phyloP scores from a whole-genome alignment of 2,888 invertebrate genomes.

The Leistus spinibarbis region DNA sequence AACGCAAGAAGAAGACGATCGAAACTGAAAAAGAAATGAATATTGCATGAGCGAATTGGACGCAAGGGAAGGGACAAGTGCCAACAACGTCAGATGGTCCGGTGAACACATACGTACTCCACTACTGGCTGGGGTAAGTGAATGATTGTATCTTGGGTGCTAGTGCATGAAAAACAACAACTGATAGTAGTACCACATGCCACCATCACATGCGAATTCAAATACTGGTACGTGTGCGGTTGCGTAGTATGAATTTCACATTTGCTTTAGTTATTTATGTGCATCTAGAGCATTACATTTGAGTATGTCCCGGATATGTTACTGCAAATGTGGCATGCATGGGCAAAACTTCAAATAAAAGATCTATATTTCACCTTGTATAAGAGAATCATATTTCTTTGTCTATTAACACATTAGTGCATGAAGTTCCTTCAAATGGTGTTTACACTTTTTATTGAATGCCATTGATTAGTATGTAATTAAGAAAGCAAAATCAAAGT shows the following conservation, averaged over 20 bases:
- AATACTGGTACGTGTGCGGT: background rate
- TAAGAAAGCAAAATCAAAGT: too few relatives aligned
- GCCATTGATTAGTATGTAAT: too few relatives aligned
- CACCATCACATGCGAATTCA: background rate
- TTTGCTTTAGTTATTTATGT: background rate
- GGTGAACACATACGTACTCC: background rate
- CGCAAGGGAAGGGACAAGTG: background rate
- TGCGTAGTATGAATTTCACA: background rate
- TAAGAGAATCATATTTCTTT: too few relatives aligned
- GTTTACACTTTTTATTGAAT: too few relatives aligned
- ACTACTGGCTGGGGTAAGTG: background rate
- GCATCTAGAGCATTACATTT: background rate
- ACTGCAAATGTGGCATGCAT: background rate
- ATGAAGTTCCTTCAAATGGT: too few relatives aligned
- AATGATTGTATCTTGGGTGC: constrained; percentile 27
- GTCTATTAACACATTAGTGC: too few relatives aligned
- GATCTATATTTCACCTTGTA: too few relatives aligned
- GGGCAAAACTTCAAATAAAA: background rate
- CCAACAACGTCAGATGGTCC: background rate
- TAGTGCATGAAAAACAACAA: constrained; percentile 22
- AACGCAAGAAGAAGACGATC: constrained; percentile 1
- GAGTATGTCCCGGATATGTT: background rate
- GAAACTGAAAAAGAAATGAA: constrained; percentile 26
- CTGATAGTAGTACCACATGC: background rate
- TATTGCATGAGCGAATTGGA: constrained; percentile 24